A percentile compares a stretch with the other conserved stretches of the same genome.
phyloP scores from a whole-genome alignment of 64 coral and sea anemone species.

The Actinia tenebrosa region DNA sequence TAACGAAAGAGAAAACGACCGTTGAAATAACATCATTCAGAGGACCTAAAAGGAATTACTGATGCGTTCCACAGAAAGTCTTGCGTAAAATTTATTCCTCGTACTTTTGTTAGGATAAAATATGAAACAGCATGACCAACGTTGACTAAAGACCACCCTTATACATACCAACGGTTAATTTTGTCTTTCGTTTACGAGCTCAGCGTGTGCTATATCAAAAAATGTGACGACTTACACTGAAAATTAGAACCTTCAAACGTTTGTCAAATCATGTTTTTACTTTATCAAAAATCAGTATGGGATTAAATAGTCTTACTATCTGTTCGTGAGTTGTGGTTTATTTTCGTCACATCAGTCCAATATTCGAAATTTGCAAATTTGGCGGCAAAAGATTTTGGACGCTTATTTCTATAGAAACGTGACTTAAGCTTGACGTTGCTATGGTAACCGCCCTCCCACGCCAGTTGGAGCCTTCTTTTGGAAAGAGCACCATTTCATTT shows the following conservation, averaged over 20 bases:
- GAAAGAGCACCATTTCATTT: slow-evolving; percentile 45
- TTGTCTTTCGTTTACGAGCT: not conserved
- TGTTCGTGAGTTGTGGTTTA: slow-evolving; percentile 16
- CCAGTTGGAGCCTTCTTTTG: slow-evolving; percentile 40
- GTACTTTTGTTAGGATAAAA: slow-evolving; percentile 6
- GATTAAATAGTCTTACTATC: slow-evolving; percentile 9
- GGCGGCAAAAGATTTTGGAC: slow-evolving; percentile 40
- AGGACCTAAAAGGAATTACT: not conserved
- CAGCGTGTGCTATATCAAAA: not conserved
- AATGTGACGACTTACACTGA: not conserved
- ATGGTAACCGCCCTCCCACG: slow-evolving; percentile 39
- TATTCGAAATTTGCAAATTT: slow-evolving; percentile 41
- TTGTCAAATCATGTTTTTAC: not conserved
- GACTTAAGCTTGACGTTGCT: slow-evolving; percentile 42
- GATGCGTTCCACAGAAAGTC: slow-evolving; percentile 2
- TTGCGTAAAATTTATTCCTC: slow-evolving; percentile 18
- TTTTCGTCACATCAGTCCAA: slow-evolving; percentile 22
- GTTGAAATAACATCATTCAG: slow-evolving; percentile 12
- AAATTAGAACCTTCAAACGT: not conserved
- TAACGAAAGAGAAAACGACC: slow-evolving; percentile 3
- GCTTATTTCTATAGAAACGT: slow-evolving; percentile 39
- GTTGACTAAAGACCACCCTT: slow-evolving; percentile 11
- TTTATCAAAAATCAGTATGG: not conserved
- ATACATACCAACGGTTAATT: not conserved
- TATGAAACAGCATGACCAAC: slow-evolving; percentile 16